phyloP scores from a whole-genome alignment of 2,113 vertebrate species.

The Syngnathoides biaculeatus region DNA sequence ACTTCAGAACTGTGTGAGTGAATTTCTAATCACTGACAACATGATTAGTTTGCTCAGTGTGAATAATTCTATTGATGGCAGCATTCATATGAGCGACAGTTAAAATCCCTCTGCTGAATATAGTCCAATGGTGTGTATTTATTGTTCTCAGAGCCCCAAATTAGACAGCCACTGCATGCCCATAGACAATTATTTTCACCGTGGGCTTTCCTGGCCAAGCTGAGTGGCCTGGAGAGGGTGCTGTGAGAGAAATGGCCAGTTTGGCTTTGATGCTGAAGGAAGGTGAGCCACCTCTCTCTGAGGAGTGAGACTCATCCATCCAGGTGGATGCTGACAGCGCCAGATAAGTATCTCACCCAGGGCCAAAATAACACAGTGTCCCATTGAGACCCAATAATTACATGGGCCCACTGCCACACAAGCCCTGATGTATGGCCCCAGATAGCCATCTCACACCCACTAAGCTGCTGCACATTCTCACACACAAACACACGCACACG shows the following conservation, averaged over 20 bases:
- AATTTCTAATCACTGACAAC: too few relatives aligned
- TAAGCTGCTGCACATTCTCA: slow-evolving; percentile 36
- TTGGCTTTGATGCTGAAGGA: slow-evolving; percentile 54
- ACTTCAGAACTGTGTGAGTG: too few relatives aligned
- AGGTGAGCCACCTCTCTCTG: slow-evolving; percentile 48
- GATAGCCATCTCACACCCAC: slow-evolving; percentile 72
- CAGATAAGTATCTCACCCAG: slow-evolving; percentile 77
- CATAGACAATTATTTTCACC: slow-evolving; percentile 4
- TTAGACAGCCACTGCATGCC: not conserved
- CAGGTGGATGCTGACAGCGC: slow-evolving; percentile 71
- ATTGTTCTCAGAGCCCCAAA: slow-evolving; percentile 12
- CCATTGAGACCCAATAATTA: slow-evolving; percentile 77
- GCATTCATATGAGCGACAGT: too few relatives aligned
- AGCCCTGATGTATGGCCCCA: slow-evolving; percentile 70
- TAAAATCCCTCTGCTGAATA: not conserved
- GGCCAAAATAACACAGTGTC: slow-evolving; percentile 76
- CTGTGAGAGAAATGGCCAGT: slow-evolving; percentile 32
- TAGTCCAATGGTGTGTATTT: not conserved
- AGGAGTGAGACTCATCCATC: slow-evolving; percentile 65
- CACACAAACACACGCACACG: slow-evolving; percentile 3
- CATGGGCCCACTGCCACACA: slow-evolving; percentile 60
- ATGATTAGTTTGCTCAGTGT: too few relatives aligned
- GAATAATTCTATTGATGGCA: too few relatives aligned
- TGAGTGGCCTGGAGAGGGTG: slow-evolving; percentile 4
- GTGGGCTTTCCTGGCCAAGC: not conserved